Evolutionary conservation across 1,140 invertebrate genomes (phyloP).

Genomic region (Cotesia typhae): DNA sequence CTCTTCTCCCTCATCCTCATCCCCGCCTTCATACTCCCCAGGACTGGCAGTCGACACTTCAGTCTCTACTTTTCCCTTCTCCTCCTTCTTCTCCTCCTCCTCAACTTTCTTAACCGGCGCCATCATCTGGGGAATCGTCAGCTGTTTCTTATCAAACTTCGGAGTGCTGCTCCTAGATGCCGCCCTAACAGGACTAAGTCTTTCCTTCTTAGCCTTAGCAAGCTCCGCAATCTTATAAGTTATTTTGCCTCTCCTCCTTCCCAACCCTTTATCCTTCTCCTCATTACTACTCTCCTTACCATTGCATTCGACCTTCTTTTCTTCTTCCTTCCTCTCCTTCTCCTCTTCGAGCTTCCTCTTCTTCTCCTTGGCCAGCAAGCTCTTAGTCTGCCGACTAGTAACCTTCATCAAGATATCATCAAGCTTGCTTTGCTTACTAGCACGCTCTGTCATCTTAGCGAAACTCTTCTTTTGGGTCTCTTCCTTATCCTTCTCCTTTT

Average conservation of each 20-base stretch:
- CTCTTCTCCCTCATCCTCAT: slow-evolving; percentile 59
- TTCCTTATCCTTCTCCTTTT: slow-evolving; percentile 40
- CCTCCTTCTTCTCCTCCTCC: background rate
- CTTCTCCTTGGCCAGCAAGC: slow-evolving; percentile 49
- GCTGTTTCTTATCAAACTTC: slow-evolving; percentile 42
- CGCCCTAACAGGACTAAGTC: slow-evolving; percentile 38
- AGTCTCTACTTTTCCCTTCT: slow-evolving; percentile 26
- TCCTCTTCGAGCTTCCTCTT: slow-evolving; percentile 52
- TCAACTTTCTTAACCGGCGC: slow-evolving; percentile 16
- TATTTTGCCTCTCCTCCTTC: slow-evolving; percentile 52
- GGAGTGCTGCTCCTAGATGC: background rate
- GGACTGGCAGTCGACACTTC: slow-evolving; percentile 57
- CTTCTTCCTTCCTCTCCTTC: slow-evolving; percentile 44
- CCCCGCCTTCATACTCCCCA: slow-evolving; percentile 68
- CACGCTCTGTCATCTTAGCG: slow-evolving; percentile 34
- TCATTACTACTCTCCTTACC: slow-evolving; percentile 51
- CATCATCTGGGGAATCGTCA: slow-evolving; percentile 52
- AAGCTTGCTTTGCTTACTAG: slow-evolving; percentile 55
- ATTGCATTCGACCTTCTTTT: slow-evolving; percentile 47
- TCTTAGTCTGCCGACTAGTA: slow-evolving; percentile 56
- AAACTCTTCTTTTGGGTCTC: slow-evolving; percentile 38
- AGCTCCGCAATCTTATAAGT: slow-evolving; percentile 48
- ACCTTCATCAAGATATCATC: slow-evolving; percentile 63
- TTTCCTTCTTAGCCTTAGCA: slow-evolving; percentile 26
- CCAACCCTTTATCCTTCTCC: slow-evolving; percentile 42